These are phyloP conservation scores for Gastrophysa polygoni DNA, from an alignment of 2,888 invertebrate genomes.

Conservation along the genomic window DNA sequence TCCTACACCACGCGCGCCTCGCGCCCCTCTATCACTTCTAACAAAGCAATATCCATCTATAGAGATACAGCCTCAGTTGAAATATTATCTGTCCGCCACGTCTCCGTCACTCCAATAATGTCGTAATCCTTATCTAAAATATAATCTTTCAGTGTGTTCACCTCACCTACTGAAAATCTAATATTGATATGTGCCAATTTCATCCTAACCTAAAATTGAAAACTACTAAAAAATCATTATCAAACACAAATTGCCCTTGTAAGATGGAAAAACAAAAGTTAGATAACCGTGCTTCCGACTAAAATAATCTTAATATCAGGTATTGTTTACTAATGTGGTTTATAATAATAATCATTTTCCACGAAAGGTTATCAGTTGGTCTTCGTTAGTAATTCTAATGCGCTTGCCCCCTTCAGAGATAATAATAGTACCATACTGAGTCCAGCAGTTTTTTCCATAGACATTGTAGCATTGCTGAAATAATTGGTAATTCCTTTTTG, in stretches of 20 bases:
- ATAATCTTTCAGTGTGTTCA: neutral
- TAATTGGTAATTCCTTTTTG: too few relatives aligned
- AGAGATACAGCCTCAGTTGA: neutral
- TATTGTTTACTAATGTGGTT: neutral
- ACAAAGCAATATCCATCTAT: slow-evolving; percentile 14
- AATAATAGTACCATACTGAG: too few relatives aligned
- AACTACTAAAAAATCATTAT: neutral
- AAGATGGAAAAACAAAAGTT: neutral
- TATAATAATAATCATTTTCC: neutral
- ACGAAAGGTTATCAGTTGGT: neutral
- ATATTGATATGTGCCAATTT: slow-evolving; percentile 3
- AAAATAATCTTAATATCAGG: neutral
- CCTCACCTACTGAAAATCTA: neutral
- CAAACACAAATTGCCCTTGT: neutral
- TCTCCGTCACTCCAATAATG: slow-evolving; percentile 13
- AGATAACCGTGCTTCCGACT: neutral
- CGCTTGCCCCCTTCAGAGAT: too few relatives aligned
- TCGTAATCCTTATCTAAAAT: neutral
- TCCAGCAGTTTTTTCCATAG: too few relatives aligned
- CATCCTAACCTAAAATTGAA: neutral
- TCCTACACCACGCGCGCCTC: slow-evolving; percentile 12
- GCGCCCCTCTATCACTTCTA: slow-evolving; percentile 11
- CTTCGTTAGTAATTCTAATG: neutral
- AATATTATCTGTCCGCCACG: slow-evolving; percentile 11
- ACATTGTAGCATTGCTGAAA: too few relatives aligned